Conservation (phyloP, 2,888 invertebrate species). For the Epinotia brunnichana region DNA sequence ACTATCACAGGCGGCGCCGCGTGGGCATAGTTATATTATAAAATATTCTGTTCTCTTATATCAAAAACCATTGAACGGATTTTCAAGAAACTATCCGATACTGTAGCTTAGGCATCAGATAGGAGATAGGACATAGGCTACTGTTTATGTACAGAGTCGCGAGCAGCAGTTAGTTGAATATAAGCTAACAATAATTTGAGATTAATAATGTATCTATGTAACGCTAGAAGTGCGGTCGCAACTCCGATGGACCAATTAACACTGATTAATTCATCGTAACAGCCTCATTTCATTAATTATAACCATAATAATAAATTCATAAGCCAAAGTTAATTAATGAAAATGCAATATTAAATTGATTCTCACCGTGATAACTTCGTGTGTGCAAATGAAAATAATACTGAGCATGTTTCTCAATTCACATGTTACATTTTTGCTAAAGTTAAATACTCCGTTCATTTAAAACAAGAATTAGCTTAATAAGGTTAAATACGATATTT, state of each 20-base stretch:
- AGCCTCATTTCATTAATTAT: conserved; percentile 66
- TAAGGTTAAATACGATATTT: too few species aligned
- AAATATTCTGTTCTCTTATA: too few species aligned
- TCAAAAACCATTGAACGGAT: too few species aligned
- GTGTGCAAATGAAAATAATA: conserved; percentile 22
- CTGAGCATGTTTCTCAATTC: not conserved
- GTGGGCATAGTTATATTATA: too few species aligned
- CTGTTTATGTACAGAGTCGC: too few species aligned
- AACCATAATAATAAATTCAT: conserved; percentile 66
- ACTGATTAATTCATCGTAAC: conserved; percentile 75
- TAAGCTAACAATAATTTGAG: conserved; percentile 20
- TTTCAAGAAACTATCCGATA: too few species aligned
- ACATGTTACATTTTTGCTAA: not conserved
- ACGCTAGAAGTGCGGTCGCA: conserved; percentile 38
- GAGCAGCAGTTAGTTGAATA: too few species aligned
- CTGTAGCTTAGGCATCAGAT: too few species aligned
- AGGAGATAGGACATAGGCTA: too few species aligned
- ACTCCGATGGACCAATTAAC: conserved; percentile 61
- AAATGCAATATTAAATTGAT: conserved; percentile 54
- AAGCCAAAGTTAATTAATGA: conserved; percentile 75
- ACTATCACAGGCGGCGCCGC: too few species aligned
- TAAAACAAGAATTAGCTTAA: too few species aligned
- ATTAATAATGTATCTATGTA: conserved; percentile 38
- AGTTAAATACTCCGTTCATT: too few species aligned
- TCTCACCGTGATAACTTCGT: conserved; percentile 25